Percentiles rank a stretch among this genome's conserved stretches.
Conservation (phyloP, 2,113 vertebrate genomes). For the Neotoma lepida region DNA sequence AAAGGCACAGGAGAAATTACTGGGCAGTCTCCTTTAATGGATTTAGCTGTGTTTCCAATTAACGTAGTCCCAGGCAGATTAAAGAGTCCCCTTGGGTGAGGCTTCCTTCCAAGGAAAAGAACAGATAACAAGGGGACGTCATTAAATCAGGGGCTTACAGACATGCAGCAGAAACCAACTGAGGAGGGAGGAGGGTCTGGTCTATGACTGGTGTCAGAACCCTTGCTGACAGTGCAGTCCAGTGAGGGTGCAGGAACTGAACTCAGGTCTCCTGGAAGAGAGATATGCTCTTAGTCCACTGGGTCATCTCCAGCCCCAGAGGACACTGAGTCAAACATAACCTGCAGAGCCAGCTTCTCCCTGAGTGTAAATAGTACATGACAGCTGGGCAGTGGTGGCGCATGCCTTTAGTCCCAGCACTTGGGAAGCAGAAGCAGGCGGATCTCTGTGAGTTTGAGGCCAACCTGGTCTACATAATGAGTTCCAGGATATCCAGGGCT, state of each 20-base stretch:
- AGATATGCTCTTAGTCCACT: too few species aligned
- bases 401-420: background rate
- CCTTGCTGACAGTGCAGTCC: too few species aligned
- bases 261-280: background rate
- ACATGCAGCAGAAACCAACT: background rate
- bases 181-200: background rate
- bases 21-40: too few species aligned
- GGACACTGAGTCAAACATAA: background rate
- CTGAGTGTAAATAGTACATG: background rate
- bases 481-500: background rate
- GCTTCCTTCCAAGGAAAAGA: too few species aligned
- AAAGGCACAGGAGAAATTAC: too few species aligned
- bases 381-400: background rate
- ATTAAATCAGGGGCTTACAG: background rate
- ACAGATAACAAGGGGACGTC: background rate
- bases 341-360: background rate
- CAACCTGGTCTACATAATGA: background rate
- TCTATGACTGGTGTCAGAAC: too few species aligned
- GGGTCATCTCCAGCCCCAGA: background rate
- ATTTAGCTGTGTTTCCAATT: too few species aligned
- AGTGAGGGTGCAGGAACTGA: background rate
- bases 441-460: background rate
- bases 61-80: too few species aligned
- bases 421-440: background rate
- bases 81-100: too few species aligned